Conservation (phyloP, 37 sponge, comb jelly and placozoan genomes). For the Amphimedon queenslandica region DNA sequence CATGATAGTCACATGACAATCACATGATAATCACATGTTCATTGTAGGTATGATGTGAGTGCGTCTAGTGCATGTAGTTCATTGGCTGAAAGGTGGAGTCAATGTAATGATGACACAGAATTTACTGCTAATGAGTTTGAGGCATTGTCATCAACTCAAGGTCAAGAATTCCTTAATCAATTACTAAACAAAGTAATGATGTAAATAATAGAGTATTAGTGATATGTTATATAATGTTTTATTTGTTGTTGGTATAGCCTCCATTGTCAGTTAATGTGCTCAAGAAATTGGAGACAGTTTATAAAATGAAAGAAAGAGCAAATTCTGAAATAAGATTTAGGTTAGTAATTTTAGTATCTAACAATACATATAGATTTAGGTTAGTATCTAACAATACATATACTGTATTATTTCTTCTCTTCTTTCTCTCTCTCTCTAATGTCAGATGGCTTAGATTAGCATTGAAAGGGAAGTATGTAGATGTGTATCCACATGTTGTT, state of each 20-base stretch:
- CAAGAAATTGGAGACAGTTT: constrained; percentile 53
- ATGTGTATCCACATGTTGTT: constrained; percentile 47
- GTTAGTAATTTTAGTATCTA: constrained; percentile 6
- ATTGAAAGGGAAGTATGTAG: constrained; percentile 37
- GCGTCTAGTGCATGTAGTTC: constrained; percentile 41
- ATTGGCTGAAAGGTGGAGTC: constrained; percentile 60
- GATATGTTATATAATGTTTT: too few species aligned
- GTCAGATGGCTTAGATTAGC: constrained; percentile 68
- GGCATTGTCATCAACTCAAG: constrained; percentile 6
- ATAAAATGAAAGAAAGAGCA: constrained; percentile 27
- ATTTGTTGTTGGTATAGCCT: too few species aligned
- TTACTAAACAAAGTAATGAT: constrained; percentile 38
- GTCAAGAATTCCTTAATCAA: constrained; percentile 46
- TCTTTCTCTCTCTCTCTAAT: not conserved
- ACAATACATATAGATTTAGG: too few species aligned
- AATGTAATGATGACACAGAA: constrained; percentile 7
- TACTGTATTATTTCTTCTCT: too few species aligned
- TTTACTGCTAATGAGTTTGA: constrained; percentile 38
- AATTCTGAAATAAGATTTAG: constrained; percentile 68
- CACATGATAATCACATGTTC: not conserved
- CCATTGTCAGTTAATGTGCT: constrained; percentile 38
- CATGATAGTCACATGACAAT: not conserved
- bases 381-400: too few species aligned
- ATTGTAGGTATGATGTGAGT: constrained; percentile 47
- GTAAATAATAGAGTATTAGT: too few species aligned